Evolutionary conservation across 2,888 invertebrate species (phyloP).

Genomic region (Heliconius aoede): DNA sequence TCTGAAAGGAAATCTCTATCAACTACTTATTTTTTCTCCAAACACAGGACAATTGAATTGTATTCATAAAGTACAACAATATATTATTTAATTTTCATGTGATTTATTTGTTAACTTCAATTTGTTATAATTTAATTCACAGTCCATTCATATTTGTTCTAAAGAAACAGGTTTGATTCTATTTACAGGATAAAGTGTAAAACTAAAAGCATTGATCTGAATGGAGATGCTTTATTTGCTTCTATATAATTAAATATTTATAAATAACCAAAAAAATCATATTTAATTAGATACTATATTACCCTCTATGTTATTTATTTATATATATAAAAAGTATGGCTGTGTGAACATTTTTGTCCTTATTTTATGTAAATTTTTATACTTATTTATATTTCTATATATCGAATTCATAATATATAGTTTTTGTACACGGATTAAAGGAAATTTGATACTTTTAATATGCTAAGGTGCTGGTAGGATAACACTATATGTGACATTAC

Average conservation of each 20-base stretch:
- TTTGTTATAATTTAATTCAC: constrained; percentile 2
- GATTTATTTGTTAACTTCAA: no score
- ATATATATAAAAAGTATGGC: constrained; percentile 78
- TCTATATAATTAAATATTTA: not conserved
- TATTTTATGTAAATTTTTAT: constrained; percentile 66
- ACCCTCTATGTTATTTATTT: constrained; percentile 67
- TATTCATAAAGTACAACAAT: not conserved
- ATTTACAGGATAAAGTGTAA: no score
- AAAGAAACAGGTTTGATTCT: not conserved
- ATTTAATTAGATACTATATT: constrained; percentile 60
- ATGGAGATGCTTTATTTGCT: not conserved
- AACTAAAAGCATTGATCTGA: no score
- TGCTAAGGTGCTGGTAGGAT: constrained; percentile 74
- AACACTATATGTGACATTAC: constrained; percentile 44
- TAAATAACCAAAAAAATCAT: constrained; percentile 71
- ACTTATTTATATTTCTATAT: constrained; percentile 37
- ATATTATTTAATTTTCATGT: not conserved
- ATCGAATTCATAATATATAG: constrained; percentile 25
- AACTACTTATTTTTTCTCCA: constrained; percentile 48
- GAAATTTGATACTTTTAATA: constrained; percentile 49
- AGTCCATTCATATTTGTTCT: not conserved
- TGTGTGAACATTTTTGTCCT: constrained; percentile 76
- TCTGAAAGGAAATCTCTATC: constrained; percentile 17
- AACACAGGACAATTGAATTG: constrained; percentile 45
- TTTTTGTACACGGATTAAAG: constrained; percentile 12